phyloP scores from a whole-genome alignment of 2,797 vertebrate genomes.

The Acipenser oxyrinchus region DNA sequence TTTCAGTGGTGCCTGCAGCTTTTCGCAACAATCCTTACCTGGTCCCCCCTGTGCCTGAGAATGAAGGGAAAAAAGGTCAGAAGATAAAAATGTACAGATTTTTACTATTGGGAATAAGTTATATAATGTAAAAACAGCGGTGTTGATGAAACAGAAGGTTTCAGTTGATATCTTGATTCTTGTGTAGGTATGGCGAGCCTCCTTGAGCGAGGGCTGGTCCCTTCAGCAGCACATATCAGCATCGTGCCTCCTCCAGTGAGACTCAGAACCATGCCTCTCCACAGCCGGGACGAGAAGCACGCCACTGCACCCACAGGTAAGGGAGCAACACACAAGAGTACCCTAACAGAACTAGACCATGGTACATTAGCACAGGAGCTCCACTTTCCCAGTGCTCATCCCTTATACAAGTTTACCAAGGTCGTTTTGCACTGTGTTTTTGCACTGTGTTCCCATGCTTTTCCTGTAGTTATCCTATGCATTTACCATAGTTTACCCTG shows the following conservation, averaged over 20 bases:
- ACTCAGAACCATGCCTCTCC: constrained; percentile 42
- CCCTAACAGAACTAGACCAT: no score
- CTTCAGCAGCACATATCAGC: constrained; percentile 38
- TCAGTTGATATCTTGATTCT: not conserved
- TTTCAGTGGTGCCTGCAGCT: constrained; percentile 39
- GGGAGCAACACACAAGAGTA: no score
- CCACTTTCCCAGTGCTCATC: no score
- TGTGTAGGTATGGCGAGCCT: constrained; percentile 43
- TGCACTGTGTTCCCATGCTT: no score
- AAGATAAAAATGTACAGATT: not conserved
- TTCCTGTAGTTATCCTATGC: no score
- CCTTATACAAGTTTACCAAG: no score
- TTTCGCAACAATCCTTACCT: constrained; percentile 21
- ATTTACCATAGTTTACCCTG: no score
- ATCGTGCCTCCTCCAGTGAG: constrained; percentile 40
- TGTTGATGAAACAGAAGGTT: not conserved
- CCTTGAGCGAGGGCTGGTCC: constrained; percentile 44
- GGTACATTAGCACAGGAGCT: no score
- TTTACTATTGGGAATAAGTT: not conserved
- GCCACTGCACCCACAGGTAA: constrained; percentile 26
- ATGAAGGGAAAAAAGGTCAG: constrained; percentile 56
- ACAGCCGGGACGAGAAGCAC: constrained; percentile 30
- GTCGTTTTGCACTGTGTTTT: no score
- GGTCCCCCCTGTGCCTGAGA: constrained; percentile 36
- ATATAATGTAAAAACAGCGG: not conserved